A percentile compares a stretch with the other conserved stretches of the same genome.
Conservation (phyloP, 2,113 vertebrate genomes). For the Sula dactylatra region DNA sequence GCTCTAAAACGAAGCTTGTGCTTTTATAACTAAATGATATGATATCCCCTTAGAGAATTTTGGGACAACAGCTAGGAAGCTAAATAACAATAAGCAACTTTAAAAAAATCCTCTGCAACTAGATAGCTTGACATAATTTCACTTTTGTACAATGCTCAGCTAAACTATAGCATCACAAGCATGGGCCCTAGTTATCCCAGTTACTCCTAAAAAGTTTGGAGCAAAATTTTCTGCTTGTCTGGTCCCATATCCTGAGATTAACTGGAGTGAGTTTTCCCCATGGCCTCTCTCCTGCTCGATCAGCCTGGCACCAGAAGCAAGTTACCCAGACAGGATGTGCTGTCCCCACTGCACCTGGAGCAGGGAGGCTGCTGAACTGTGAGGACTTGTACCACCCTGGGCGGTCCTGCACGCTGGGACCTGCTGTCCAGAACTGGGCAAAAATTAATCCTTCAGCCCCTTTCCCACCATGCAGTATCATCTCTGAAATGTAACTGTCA, state of each 20-base stretch:
- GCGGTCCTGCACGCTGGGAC: fast-evolving
- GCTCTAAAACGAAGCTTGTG: neutral
- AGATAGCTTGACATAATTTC: neutral
- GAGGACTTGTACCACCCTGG: neutral
- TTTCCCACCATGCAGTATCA: neutral
- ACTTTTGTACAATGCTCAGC: neutral
- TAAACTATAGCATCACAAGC: neutral
- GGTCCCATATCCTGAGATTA: neutral
- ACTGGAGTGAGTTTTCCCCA: neutral
- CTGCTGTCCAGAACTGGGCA: neutral
- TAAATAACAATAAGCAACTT: neutral
- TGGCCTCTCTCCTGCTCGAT: neutral
- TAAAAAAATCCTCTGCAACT: neutral
- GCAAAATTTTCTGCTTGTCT: neutral
- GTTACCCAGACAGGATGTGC: neutral
- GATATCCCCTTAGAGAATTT: neutral
- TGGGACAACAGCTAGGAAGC: neutral
- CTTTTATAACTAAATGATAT: neutral
- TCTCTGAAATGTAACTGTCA: neutral
- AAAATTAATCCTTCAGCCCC: neutral
- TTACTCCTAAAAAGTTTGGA: neutral
- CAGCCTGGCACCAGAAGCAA: neutral
- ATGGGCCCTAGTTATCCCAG: neutral
- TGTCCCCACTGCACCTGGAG: neutral
- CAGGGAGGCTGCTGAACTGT: neutral